Base-by-base conservation (phyloP, 2,113 vertebrate species). In the Gymnobelideus leadbeateri region DNA sequence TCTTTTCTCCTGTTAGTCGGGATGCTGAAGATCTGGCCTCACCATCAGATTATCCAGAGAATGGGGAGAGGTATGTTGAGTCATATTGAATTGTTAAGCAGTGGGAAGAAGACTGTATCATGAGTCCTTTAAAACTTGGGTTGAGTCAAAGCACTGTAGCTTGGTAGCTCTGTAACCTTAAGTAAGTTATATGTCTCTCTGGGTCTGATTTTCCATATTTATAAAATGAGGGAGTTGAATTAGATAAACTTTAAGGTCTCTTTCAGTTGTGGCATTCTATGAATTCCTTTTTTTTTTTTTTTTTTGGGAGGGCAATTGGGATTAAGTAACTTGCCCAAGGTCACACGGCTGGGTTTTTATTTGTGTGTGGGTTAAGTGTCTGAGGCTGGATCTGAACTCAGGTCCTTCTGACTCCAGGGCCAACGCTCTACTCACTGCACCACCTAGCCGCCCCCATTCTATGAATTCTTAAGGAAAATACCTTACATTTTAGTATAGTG, bases 21-120 rank as follows among this genome's bases (percentile, higher is more conserved):
- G 99, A 99, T 51, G 97, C 97, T 0, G 99, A 99, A 23, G 99
- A 99, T 97, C 97, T 99, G 0, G 98, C 99, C 0, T 99, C 99
- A 0, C 99, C 99, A 0, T 98, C 99, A 0, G 99, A 99, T 93
- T 99, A 99, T 89, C 99, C 99, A 0, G 99, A 99, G 97, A 99
- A 99, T 0, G 99, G 99, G 93, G 99, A 99, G 43, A 98, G 99
- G 99, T 99, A 95, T 28, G 94, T 55, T 14, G 23, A 23, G 25
- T 49, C 91, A 0, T 53, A 0, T 0, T 8, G 9, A 28, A 4
- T 92, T 95, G 2, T 91, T 96, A 28, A 43, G n/a, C 84, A 3
- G 1, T 94, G 12, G 24, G 93, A 55, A 26, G 8, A 90, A 77
- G 14, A n/a, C 31, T 19, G 0, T n/a, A 68, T 37, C 61, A n/a